Evolutionary conservation across 2,797 vertebrate genomes (phyloP).

Genomic region (Myotis pilosus): DNA sequence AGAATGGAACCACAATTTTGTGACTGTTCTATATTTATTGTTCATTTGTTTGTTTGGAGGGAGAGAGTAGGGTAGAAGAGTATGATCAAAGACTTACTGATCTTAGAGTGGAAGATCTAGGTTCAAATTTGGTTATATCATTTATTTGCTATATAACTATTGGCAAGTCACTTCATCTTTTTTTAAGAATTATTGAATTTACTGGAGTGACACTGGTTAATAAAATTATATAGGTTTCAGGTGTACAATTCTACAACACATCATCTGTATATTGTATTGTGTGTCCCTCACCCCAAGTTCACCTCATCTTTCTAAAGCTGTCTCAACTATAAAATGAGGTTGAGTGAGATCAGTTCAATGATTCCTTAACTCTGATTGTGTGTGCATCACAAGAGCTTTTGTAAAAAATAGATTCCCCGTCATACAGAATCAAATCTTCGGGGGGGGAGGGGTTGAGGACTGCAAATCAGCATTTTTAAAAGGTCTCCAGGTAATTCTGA

Average conservation of each 20-base stretch:
- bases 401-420: not conserved
- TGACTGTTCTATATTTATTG: not conserved
- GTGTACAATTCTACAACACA: not conserved
- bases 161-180: not conserved
- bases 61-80: not conserved
- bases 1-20: not conserved
- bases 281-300: not conserved
- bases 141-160: not conserved
- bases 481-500: conserved; percentile 5
- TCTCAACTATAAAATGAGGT: conserved; percentile 48
- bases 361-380: not conserved
- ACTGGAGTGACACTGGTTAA: not conserved
- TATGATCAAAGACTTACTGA: not conserved
- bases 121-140: not conserved
- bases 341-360: not conserved
- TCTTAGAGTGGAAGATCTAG: not conserved
- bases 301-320: not conserved
- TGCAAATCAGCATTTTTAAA: not conserved
- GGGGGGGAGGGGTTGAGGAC: fast-evolving
- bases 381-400: not conserved
- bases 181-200: not conserved
- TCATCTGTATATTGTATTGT: not conserved
- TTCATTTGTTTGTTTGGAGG: not conserved
- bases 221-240: not conserved
- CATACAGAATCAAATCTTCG: not conserved